Conservation (phyloP, 2,113 vertebrate species). For the Tyto alba region DNA sequence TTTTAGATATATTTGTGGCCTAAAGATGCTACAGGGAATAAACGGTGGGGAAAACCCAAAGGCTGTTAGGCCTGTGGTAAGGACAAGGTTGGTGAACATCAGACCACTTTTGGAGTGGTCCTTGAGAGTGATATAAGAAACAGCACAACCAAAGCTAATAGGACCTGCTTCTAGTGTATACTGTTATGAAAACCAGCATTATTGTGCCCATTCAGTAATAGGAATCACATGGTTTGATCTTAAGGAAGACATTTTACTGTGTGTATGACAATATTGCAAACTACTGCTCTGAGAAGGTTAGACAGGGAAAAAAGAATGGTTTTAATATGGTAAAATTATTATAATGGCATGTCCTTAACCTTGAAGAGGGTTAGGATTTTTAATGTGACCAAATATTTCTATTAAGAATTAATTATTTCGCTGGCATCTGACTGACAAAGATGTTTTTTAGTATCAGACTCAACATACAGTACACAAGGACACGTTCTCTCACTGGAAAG, state of each 20-base stretch:
- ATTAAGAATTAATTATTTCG: background rate
- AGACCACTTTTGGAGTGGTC: background rate
- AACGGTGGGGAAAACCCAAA: rapidly evolving
- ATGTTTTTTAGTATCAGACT: slow-evolving; percentile 25
- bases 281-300: background rate
- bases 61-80: background rate
- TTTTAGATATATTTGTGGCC: background rate
- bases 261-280: background rate
- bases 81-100: background rate
- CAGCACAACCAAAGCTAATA: background rate
- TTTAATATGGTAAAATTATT: slow-evolving; percentile 17
- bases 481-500: slow-evolving; percentile 40
- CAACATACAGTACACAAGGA: background rate
- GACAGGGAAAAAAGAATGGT: background rate
- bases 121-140: background rate
- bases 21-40: background rate
- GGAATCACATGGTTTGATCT: background rate
- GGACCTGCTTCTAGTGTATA: background rate
- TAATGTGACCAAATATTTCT: background rate
- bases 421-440: background rate
- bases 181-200: background rate
- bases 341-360: background rate
- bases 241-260: background rate
- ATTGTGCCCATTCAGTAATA: background rate
- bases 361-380: slow-evolving; percentile 6